Percentiles rank a stretch among this genome's conserved stretches.
Evolutionary conservation across 2,113 vertebrate species (phyloP).

Genomic region (Mormoops blainvillei): DNA sequence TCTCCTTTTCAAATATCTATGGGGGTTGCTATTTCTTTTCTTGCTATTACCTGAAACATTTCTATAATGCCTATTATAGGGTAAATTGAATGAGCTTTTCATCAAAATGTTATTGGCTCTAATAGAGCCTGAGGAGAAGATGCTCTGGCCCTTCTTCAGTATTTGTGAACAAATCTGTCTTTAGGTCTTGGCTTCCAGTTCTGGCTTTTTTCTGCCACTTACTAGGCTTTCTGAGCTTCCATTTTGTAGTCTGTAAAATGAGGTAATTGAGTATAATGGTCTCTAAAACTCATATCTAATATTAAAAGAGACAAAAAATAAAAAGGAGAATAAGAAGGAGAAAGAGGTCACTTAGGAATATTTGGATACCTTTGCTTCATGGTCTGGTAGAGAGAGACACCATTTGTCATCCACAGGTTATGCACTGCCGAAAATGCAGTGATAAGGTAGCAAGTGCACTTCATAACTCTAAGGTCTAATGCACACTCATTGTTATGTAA

Average conservation of each 20-base stretch:
- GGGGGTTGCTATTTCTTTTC: not conserved
- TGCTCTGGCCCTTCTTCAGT: not conserved
- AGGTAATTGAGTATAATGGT: not conserved
- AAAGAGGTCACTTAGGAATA: not conserved
- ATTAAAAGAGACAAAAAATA: not conserved
- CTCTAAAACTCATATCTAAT: not conserved
- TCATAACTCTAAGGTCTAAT: not conserved
- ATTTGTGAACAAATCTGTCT: not conserved
- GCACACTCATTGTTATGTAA: not conserved
- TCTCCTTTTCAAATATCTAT: not conserved
- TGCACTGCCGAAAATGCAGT: not conserved
- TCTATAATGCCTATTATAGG: not conserved
- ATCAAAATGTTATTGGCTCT: not conserved
- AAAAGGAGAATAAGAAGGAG: not conserved
- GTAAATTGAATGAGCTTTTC: not conserved
- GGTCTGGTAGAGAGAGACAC: not conserved
- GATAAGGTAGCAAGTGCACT: not conserved
- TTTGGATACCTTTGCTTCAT: not conserved
- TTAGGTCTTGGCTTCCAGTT: not conserved
- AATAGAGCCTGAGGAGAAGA: not conserved
- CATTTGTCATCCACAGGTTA: not conserved
- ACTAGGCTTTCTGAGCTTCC: not conserved
- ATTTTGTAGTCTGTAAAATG: slow-evolving; percentile 20
- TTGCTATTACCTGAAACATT: not conserved
- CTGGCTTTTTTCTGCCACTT: not conserved